Evolutionary conservation across 2,888 invertebrate species (phyloP), one percentile per base, ranked within the genome.

Genomic region (Anthophora plumipes): DNA sequence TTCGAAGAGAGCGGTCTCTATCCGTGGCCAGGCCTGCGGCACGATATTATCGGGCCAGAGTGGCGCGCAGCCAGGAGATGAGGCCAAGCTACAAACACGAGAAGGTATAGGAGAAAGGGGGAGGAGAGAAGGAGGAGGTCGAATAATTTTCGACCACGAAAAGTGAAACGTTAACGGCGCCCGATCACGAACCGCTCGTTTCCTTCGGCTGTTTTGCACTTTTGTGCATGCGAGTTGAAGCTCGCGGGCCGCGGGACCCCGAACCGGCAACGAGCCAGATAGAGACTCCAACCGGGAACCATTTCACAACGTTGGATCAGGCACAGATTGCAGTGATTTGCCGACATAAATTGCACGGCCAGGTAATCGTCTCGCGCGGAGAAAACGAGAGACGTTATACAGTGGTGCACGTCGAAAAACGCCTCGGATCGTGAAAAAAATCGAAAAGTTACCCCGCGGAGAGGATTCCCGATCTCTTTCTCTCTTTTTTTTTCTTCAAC

Each of bases 111-210:
- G 2, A 12, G 17, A 25, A 9, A 55, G 8, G n/a, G 17, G 11
- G 57, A 46, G 17, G 22, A 41, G 67, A n/a, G 64, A 60, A 52
- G 48, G 50, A 41, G 46, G 59, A 39, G 64, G 48, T 64, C 66
- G 85, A 88, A 83, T 85, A 88, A 88, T 87, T 88, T 88, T 88
- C 87, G 86, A 85, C 87, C 79, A 83, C 88, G 88, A 88, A 88
- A 88, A 88, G 87, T 88, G 87, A 88, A 88, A 88, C 87, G 87
- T 86, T 88, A 88, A 88, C 86, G 87, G 85, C 82, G 82, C 67
- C 69, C 83, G 83, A 88, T 88, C 87, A 88, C 87, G 87, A 87
- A 87, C 80, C 83, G 82, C 88, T 86, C 75, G 86, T 88, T 88
- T 87, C 86, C 87, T 76, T 77, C 79, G 77, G 88, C 63, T 86